A percentile compares a stretch with the other conserved stretches of the same genome.
These are phyloP conservation scores for Neodontobutis hainanensis DNA, from an alignment of 2,113 vertebrate species.

Conservation along the genomic window DNA sequence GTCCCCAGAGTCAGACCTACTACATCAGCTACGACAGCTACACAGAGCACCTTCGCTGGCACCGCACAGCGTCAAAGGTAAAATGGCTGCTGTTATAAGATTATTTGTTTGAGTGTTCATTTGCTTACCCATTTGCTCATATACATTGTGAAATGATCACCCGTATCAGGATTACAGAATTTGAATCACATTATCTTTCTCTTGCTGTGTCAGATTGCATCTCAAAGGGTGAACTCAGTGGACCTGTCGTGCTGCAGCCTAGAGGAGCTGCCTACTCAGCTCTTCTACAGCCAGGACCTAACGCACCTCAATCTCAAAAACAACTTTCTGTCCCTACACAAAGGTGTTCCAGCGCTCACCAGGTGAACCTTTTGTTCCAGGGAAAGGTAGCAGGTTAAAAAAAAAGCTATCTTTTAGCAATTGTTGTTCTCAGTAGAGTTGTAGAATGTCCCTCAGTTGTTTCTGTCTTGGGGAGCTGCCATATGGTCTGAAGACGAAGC, in stretches of 20 bases:
- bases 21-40: constrained; percentile 95
- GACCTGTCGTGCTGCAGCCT: constrained; percentile 96
- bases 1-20: constrained; percentile 95
- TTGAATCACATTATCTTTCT: neutral
- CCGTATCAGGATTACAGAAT: too few relatives aligned
- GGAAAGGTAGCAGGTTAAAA: constrained; percentile 12
- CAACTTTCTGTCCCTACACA: constrained; percentile 85
- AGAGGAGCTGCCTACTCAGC: constrained; percentile 91
- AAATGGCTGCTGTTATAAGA: too few relatives aligned
- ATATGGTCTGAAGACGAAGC: constrained; percentile 31
- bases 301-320: constrained; percentile 98
- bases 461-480: constrained; percentile 16
- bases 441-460: constrained; percentile 5
- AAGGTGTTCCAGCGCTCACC: constrained; percentile 68
- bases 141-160: too few relatives aligned
- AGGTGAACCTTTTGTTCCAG: constrained; percentile 49
- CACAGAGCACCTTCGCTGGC: constrained; percentile 94
- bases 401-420: constrained; percentile 11
- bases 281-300: constrained; percentile 98
- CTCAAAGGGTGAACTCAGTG: constrained; percentile 95
- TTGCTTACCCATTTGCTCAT: too few relatives aligned
- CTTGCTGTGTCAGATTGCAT: constrained; percentile 83
- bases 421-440: constrained; percentile 8
- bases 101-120: too few relatives aligned
- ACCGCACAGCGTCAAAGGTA: constrained; percentile 94